These are phyloP conservation scores for Zapus hudsonius DNA, from an alignment of 2,113 vertebrate species.

Conservation along the genomic window DNA sequence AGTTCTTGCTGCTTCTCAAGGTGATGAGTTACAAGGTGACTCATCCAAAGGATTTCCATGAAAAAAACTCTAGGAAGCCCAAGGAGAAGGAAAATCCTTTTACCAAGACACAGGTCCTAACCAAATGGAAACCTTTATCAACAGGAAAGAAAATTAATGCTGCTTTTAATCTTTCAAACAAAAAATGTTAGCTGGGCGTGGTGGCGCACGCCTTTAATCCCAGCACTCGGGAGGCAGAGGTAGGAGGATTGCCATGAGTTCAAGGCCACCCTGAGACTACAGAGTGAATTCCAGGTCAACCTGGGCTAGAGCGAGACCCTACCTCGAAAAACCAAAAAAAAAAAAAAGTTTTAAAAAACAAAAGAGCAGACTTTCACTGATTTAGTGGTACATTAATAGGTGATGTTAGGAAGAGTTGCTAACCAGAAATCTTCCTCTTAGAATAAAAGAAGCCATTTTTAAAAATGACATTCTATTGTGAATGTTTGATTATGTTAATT, in stretches of 20 bases:
- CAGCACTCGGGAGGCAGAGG: too few species aligned
- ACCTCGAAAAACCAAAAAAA: too few species aligned
- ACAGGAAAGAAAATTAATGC: constrained; percentile 6
- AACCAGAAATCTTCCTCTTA: constrained; percentile 4
- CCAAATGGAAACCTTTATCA: background rate
- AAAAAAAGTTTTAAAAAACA: background rate
- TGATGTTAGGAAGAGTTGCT: background rate
- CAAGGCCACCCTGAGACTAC: too few species aligned
- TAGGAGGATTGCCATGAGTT: too few species aligned
- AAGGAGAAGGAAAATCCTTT: constrained; percentile 49
- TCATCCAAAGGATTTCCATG: background rate
- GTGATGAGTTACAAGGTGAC: background rate
- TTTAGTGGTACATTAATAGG: background rate
- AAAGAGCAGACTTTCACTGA: constrained; percentile 11
- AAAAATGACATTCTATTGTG: background rate
- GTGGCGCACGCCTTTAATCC: too few species aligned
- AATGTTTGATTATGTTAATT: background rate
- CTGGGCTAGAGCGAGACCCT: too few species aligned
- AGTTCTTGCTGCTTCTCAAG: background rate
- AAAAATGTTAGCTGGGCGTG: too few species aligned
- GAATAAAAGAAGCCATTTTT: background rate
- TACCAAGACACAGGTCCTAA: background rate
- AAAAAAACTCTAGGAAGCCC: background rate
- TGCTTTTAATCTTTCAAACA: background rate
- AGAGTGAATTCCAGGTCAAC: too few species aligned